phyloP scores from a whole-genome alignment of 2,113 vertebrate species.

The Puffinus mauretanicus region DNA sequence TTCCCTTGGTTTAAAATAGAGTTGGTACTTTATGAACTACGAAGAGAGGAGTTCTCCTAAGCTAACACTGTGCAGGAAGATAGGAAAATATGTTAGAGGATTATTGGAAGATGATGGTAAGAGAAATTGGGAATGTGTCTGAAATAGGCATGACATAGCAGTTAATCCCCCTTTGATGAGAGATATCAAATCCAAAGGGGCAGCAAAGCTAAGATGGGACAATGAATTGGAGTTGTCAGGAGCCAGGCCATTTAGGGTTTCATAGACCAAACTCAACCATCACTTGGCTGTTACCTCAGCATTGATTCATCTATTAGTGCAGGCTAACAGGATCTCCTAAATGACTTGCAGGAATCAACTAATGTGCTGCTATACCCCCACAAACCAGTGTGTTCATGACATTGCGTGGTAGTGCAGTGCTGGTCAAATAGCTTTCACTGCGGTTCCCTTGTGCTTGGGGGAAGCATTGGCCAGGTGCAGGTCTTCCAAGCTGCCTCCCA shows the following conservation, averaged over 20 bases:
- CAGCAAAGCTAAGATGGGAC: neutral
- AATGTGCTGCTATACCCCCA: neutral
- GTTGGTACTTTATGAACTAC: neutral
- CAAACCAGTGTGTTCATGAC: neutral
- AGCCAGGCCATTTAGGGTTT: neutral
- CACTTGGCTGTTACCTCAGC: neutral
- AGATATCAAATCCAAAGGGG: neutral
- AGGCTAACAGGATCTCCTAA: neutral
- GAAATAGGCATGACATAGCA: neutral
- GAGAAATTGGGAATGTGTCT: neutral
- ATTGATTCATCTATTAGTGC: neutral
- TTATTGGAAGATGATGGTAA: neutral
- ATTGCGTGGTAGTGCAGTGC: too few species aligned
- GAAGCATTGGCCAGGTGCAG: neutral
- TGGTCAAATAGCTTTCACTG: neutral
- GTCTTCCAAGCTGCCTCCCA: neutral
- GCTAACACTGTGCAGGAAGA: neutral
- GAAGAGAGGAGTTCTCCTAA: neutral
- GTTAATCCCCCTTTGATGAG: neutral
- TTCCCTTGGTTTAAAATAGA: neutral
- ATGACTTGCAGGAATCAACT: neutral
- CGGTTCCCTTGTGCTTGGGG: neutral
- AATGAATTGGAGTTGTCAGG: neutral
- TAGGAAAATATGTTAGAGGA: neutral
- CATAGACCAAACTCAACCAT: neutral